Evolutionary conservation across 2,113 vertebrate species (phyloP).

Genomic region (Deroptyus accipitrinus): DNA sequence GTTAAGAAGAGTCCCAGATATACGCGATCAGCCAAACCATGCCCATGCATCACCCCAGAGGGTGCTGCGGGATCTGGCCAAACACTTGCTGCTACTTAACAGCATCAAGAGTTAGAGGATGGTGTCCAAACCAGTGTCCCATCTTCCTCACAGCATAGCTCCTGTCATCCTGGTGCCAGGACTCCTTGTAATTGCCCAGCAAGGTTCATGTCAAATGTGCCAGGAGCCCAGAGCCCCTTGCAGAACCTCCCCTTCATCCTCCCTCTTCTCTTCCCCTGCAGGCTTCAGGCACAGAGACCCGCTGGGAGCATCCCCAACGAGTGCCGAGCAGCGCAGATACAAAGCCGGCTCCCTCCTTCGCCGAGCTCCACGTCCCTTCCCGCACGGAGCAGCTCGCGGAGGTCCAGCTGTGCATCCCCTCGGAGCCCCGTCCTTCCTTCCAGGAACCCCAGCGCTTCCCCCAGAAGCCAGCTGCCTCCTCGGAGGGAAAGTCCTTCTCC

Average conservation of each 20-base stretch:
- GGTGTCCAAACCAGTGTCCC: background rate
- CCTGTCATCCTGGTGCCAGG: background rate
- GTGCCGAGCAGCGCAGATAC: conserved; percentile 54
- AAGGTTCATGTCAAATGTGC: background rate
- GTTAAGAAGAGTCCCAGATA: background rate
- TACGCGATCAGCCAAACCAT: background rate
- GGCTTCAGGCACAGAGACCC: conserved; percentile 75
- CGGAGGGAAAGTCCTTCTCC: conserved; percentile 88
- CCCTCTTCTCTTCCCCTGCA: conserved; percentile 50
- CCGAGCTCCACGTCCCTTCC: conserved; percentile 48
- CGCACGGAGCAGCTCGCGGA: conserved; percentile 73
- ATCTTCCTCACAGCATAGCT: background rate
- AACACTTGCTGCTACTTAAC: background rate
- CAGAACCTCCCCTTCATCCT: background rate
- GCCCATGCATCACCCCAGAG: rapidly evolving
- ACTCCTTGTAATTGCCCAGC: background rate
- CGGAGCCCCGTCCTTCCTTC: conserved; percentile 66
- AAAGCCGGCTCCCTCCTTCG: conserved; percentile 44
- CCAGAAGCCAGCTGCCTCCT: conserved; percentile 78
- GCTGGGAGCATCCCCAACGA: conserved; percentile 57
- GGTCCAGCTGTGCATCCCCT: conserved; percentile 70
- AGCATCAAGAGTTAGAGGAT: background rate
- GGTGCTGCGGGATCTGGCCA: background rate
- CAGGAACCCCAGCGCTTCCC: conserved; percentile 82
- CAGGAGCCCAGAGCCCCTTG: background rate